Conservation (phyloP, 2,797 vertebrate species). For the Pangasius macronema region DNA sequence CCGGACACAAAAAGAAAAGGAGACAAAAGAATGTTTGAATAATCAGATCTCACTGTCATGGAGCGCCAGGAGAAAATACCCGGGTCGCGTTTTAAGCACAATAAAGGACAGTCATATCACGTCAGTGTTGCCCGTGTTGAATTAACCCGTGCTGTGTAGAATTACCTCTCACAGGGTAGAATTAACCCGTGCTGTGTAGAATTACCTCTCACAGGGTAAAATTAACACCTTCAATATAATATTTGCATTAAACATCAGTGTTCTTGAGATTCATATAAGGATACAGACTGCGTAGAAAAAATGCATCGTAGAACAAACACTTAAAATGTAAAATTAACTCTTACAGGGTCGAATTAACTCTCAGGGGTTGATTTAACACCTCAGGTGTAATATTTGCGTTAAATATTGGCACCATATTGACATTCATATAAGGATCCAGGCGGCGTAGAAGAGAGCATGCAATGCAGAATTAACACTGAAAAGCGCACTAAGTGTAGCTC, state of each 20-base stretch:
- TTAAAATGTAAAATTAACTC: neutral
- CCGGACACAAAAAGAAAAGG: conserved; percentile 59
- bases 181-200: conserved; percentile 21
- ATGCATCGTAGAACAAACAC: neutral
- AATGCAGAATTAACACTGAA: neutral
- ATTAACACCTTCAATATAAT: neutral
- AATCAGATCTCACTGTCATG: conserved; percentile 71
- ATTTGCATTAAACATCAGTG: neutral
- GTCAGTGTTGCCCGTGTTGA: neutral
- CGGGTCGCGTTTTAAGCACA: conserved; percentile 41
- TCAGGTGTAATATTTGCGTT: neutral
- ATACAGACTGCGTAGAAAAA: neutral
- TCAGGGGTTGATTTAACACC: neutral
- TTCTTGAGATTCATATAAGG: neutral
- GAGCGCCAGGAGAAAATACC: conserved; percentile 27
- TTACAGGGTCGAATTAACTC: neutral
- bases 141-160: conserved; percentile 26
- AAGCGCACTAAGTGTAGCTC: neutral
- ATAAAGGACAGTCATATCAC: conserved; percentile 25
- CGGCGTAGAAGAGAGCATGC: neutral
- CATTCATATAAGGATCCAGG: neutral
- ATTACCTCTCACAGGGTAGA: neutral
- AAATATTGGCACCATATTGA: neutral
- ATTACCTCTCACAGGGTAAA: neutral
- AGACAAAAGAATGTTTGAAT: conserved; percentile 71